phyloP scores from a whole-genome alignment of 1,140 invertebrate species.

The Drosophila nannoptera region DNA sequence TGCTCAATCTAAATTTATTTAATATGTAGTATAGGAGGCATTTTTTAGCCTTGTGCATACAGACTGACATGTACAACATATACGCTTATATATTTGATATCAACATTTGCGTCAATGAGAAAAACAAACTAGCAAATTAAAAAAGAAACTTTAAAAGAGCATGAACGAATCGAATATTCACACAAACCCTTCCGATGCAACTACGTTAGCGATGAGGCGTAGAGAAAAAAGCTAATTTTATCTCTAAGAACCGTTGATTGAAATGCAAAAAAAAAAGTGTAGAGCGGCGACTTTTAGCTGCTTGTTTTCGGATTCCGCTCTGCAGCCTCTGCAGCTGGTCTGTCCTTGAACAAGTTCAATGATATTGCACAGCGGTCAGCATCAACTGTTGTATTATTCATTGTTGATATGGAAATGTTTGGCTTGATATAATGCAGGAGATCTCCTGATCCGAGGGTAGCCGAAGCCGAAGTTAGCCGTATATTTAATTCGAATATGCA shows the following conservation, averaged over 20 bases:
- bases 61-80: background rate
- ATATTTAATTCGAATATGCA: background rate
- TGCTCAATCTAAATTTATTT: slow-evolving; percentile 1
- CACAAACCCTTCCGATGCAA: background rate
- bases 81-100: background rate
- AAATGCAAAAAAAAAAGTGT: slow-evolving; percentile 6
- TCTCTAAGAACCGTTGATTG: slow-evolving; percentile 11
- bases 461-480: slow-evolving; percentile 13
- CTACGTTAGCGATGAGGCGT: background rate
- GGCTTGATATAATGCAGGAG: slow-evolving; percentile 3
- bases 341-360: slow-evolving; percentile 73
- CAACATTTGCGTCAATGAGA: slow-evolving; percentile 42
- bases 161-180: background rate
- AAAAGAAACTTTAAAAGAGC: slow-evolving; percentile 1
- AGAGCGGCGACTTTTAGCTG: background rate
- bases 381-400: slow-evolving; percentile 44
- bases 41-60: background rate
- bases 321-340: slow-evolving; percentile 5
- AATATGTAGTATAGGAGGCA: background rate
- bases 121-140: slow-evolving; percentile 6
- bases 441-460: background rate
- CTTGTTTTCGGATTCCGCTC: slow-evolving; percentile 17
- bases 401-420: slow-evolving; percentile 32
- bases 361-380: slow-evolving; percentile 36
- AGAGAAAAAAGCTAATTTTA: slow-evolving; percentile 17